Base-by-base conservation (phyloP, 2,888 invertebrate species). In the Proisotoma minuta region DNA sequence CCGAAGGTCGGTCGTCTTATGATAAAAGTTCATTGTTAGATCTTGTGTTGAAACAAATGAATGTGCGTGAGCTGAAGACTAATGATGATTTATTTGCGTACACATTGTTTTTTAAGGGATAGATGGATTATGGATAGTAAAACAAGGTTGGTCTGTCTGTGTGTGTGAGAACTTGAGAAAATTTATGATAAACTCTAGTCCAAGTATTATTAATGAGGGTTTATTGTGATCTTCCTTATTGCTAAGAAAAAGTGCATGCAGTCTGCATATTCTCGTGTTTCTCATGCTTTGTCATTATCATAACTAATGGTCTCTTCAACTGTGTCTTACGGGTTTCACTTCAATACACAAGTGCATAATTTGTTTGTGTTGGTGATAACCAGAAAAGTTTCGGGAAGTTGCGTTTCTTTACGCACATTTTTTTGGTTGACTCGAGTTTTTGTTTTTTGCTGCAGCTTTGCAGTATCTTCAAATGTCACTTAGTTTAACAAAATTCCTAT, bases 171-270 rank as follows among this genome's bases (percentile, higher is more conserved):
- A 43, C 15, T 5, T n/a, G 43, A 43, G 18, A 5, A 27, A 27
- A 51, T 27, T n/a, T 51, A 51, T 51, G 51, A 51, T 51, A 51
- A 51, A 51, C 8, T 15, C 15, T 2, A 27, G 27, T 22, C 15
- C 24, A 51, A 51, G 28, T 24, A 27, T 26, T 22, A 15, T 8
- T 51, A 51, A 51, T 51, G 51, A 51, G n/a, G 51, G 51, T 26
- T 51, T 15, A 34, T 8, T 34, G 34, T 34, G 15, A 34, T 34
- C 8, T 34, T 15, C 34, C 15, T n/a, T n/a, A n/a, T n/a, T n/a
- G n/a, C n/a, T n/a, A n/a, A n/a, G n/a, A n/a, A n/a, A n/a, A n/a
- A n/a, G n/a, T n/a, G n/a, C n/a, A n/a, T n/a, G n/a, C n/a, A n/a
- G n/a, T n/a, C n/a, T 24, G 8, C 23, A 22, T 12, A n/a, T 4